Conservation (phyloP, 2,113 vertebrate species). For the Tychaedon coryphoeus region DNA sequence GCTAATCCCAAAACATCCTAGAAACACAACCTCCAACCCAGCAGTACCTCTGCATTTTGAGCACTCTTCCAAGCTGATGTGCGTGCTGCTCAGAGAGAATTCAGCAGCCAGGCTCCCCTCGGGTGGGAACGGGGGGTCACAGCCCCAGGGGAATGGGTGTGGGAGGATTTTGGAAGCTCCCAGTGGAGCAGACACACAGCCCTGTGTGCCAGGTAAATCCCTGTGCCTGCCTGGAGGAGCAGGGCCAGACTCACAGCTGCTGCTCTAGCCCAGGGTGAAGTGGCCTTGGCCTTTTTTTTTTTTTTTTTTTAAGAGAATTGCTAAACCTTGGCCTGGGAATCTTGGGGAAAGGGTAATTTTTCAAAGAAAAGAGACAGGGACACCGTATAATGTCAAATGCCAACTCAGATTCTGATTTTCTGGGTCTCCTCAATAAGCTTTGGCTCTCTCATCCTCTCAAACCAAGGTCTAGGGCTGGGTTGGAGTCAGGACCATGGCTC, state of each 20-base stretch:
- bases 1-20: conserved; percentile 56
- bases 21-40: neutral
- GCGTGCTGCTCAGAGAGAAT: neutral
- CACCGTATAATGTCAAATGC: neutral
- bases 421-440: neutral
- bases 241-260: too few relatives aligned
- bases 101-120: neutral
- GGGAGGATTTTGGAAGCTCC: neutral
- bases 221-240: rapidly evolving
- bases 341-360: neutral
- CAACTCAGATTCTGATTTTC: neutral
- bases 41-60: neutral
- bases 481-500: rapidly evolving
- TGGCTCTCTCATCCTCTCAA: neutral
- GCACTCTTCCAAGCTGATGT: neutral
- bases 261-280: neutral
- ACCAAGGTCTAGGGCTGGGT: rapidly evolving
- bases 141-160: too few relatives aligned
- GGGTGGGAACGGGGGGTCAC: neutral
- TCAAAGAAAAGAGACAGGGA: neutral
- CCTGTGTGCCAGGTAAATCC: neutral
- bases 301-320: neutral
- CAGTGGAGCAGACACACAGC: rapidly evolving
- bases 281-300: neutral
- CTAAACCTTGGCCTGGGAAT: neutral